phyloP scores from a whole-genome alignment of 2,888 invertebrate genomes.

The Mythimna impura region DNA sequence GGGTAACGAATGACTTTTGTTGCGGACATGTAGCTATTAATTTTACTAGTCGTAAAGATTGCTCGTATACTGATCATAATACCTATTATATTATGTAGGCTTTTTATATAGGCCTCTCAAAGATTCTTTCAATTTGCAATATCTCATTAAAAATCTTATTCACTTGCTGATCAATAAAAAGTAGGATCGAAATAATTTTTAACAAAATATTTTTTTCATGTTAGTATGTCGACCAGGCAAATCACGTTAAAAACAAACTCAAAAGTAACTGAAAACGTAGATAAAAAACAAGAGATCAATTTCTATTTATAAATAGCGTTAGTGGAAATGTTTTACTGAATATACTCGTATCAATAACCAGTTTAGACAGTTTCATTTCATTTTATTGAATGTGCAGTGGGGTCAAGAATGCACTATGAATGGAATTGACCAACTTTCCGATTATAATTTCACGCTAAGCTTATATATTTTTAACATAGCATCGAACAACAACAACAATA shows the following conservation, averaged over 20 bases:
- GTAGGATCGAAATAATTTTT: background rate
- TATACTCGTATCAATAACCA: constrained; percentile 34
- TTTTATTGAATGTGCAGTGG: constrained; percentile 41
- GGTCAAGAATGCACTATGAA: constrained; percentile 45
- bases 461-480: background rate
- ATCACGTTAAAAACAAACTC: background rate
- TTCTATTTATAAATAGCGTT: constrained; percentile 22
- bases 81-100: too few relatives aligned
- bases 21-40: constrained; percentile 28
- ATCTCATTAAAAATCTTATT: background rate
- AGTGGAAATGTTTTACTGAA: constrained; percentile 20
- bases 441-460: constrained; percentile 14
- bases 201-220: background rate
- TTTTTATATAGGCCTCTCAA: constrained; percentile 9
- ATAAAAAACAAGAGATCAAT: constrained; percentile 16
- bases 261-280: background rate
- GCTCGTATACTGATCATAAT: constrained; percentile 1
- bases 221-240: background rate
- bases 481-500: constrained; percentile 3
- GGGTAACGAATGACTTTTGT: constrained; percentile 39
- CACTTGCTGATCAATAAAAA: background rate
- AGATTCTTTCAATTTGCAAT: background rate
- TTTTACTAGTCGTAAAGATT: constrained; percentile 18
- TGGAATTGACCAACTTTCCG: constrained; percentile 43
- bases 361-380: constrained; percentile 39